A percentile compares a stretch with the other conserved stretches of the same genome.
phyloP scores from a whole-genome alignment of 2,888 invertebrate genomes.

The Hofmannophila pseudospretella region DNA sequence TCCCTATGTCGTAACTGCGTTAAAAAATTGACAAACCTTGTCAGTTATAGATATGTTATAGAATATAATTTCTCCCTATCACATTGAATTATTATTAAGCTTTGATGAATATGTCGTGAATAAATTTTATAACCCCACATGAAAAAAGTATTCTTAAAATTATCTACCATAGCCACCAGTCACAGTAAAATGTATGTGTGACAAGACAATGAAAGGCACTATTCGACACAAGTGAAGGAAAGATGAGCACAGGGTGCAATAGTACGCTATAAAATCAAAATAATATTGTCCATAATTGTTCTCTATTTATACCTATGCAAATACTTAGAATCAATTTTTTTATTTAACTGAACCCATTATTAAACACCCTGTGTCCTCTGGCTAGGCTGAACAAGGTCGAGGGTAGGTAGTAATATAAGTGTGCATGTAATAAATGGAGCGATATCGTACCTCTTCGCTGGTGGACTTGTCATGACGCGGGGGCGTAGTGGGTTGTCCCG shows the following conservation, averaged over 20 bases:
- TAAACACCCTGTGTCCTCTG: no score
- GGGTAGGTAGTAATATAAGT: no score
- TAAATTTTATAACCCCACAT: constrained; percentile 14
- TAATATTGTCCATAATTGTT: no score
- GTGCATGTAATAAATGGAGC: no score
- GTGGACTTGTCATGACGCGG: constrained; percentile 94
- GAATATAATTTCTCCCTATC: constrained; percentile 4
- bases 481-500: constrained; percentile 89
- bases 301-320: no score
- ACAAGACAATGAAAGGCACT: background rate
- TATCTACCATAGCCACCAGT: background rate
- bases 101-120: constrained; percentile 17
- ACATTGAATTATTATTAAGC: constrained; percentile 7
- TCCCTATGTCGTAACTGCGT: constrained; percentile 15
- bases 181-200: background rate
- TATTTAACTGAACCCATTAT: no score
- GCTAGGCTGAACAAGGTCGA: no score
- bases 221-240: background rate
- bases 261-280: no score
- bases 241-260: background rate
- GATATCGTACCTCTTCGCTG: constrained; percentile 90
- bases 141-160: background rate
- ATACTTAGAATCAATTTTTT: no score
- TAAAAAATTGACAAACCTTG: background rate
- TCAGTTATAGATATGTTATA: background rate